Evolutionary conservation across 2,888 invertebrate genomes (phyloP).

Genomic region (Rotaria magnacalcarata): DNA sequence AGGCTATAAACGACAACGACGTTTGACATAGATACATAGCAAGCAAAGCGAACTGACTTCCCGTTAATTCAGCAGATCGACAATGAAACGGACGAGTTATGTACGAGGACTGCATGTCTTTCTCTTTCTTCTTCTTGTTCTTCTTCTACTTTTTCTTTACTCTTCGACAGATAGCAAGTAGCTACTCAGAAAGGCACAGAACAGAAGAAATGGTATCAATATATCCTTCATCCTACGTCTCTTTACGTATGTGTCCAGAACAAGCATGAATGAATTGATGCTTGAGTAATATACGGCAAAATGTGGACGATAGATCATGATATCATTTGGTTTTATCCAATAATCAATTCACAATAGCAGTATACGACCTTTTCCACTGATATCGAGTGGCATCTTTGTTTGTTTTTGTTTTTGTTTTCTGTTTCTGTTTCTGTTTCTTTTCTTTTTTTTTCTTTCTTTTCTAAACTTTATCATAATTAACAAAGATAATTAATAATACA

Average conservation of each 20-base stretch:
- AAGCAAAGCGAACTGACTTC: not conserved
- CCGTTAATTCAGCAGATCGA: not conserved
- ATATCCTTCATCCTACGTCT: not conserved
- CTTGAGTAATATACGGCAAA: not conserved
- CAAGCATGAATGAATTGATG: not conserved
- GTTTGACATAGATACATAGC: slow-evolving; percentile 18
- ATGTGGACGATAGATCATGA: not conserved
- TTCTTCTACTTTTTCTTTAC: not conserved
- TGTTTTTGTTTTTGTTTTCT: too few species aligned
- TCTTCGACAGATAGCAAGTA: not conserved
- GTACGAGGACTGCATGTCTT: not conserved
- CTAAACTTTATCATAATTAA: not conserved
- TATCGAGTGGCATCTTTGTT: slow-evolving; percentile 14
- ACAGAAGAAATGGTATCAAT: not conserved
- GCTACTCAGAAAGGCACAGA: not conserved
- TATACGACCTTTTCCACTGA: not conserved
- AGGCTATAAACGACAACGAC: not conserved
- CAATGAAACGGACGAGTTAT: not conserved
- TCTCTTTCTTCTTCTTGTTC: not conserved
- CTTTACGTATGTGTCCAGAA: not conserved
- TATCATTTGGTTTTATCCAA: not conserved
- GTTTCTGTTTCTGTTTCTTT: too few species aligned
- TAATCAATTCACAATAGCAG: not conserved
- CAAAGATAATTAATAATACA: not conserved
- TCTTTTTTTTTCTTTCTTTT: not conserved